Percentiles rank a stretch among this genome's conserved stretches.
Evolutionary conservation across 2,888 invertebrate species (phyloP).

Genomic region (Himalopsyche tibetana): DNA sequence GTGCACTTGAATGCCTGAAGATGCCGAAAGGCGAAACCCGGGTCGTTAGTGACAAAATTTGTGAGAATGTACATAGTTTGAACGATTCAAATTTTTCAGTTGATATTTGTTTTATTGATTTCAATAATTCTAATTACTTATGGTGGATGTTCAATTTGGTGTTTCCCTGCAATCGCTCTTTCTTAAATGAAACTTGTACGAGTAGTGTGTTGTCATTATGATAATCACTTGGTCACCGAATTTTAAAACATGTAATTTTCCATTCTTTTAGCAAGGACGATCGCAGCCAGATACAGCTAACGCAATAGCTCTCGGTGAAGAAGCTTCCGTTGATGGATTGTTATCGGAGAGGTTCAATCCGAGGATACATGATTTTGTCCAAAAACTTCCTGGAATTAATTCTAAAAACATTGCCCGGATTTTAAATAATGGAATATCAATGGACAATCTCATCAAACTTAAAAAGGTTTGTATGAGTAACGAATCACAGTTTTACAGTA

Average conservation of each 20-base stretch:
- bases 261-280: conserved; percentile 81
- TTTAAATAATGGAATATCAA: conserved; percentile 83
- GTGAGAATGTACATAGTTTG: too few species aligned
- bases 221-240: background rate
- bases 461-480: conserved; percentile 73
- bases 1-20: too few species aligned
- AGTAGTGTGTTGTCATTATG: background rate
- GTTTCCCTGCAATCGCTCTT: too few species aligned
- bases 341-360: conserved; percentile 82
- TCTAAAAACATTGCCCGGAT: conserved; percentile 89
- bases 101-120: too few species aligned
- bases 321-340: conserved; percentile 78
- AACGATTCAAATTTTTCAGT: too few species aligned
- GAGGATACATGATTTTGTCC: conserved; percentile 86
- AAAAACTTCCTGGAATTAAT: conserved; percentile 91
- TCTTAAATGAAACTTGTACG: too few species aligned
- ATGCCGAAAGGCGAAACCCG: too few species aligned
- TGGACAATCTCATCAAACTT: conserved; percentile 80
- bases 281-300: conserved; percentile 86
- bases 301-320: conserved; percentile 85
- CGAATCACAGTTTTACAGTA: too few species aligned
- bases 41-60: too few species aligned
- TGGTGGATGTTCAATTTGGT: too few species aligned
- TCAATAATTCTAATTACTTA: too few species aligned
- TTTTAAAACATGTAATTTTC: background rate